phyloP scores from a whole-genome alignment of 2,113 vertebrate species.

The Siphamia tubifer region DNA sequence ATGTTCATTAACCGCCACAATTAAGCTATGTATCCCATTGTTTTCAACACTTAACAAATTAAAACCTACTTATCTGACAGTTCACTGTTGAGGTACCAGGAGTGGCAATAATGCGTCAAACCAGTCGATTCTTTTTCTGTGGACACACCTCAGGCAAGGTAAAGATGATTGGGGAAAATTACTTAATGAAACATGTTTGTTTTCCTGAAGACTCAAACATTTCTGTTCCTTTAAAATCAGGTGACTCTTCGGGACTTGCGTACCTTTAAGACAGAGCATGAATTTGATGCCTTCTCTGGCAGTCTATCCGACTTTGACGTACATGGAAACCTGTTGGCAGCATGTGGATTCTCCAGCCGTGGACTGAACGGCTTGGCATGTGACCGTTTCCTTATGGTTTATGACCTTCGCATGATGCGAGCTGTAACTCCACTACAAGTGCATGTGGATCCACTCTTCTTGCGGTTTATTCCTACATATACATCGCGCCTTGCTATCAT shows the following conservation, averaged over 20 bases:
- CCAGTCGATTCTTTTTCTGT: constrained; percentile 94
- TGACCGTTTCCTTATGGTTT: constrained; percentile 97
- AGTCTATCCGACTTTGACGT: constrained; percentile 96
- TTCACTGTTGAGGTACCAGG: constrained; percentile 90
- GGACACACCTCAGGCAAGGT: constrained; percentile 97
- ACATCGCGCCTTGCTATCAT: constrained; percentile 96
- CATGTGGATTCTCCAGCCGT: constrained; percentile 94
- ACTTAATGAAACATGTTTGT: neutral
- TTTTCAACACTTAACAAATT: neutral
- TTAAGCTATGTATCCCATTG: neutral
- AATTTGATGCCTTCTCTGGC: constrained; percentile 93
- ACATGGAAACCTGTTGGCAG: constrained; percentile 94
- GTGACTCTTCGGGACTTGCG: constrained; percentile 90
- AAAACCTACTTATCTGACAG: constrained; percentile 66
- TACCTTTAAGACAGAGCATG: constrained; percentile 89
- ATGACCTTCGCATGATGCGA: constrained; percentile 96
- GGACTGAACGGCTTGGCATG: constrained; percentile 91
- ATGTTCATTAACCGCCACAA: neutral
- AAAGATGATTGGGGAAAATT: constrained; percentile 21
- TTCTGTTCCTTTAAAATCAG: constrained; percentile 63
- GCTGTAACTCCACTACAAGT: constrained; percentile 96
- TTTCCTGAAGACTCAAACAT: neutral
- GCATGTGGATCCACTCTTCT: constrained; percentile 94
- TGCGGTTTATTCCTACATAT: constrained; percentile 97
- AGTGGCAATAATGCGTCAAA: constrained; percentile 95